Evolutionary conservation across 2,797 vertebrate genomes (phyloP).

Genomic region (Coregonus sp.): DNA sequence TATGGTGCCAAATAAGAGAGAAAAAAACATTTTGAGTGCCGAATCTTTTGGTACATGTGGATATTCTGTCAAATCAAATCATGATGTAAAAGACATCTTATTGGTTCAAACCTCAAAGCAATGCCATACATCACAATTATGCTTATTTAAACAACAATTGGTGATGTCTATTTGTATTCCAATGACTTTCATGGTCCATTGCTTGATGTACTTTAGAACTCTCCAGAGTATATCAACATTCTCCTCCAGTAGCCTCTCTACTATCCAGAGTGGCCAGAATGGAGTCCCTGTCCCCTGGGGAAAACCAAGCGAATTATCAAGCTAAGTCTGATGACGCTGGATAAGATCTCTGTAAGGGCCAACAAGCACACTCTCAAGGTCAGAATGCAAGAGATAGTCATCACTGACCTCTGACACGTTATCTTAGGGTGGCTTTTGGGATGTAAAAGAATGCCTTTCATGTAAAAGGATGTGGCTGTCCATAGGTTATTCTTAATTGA

Average conservation of each 20-base stretch:
- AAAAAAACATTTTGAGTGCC: conserved; percentile 15
- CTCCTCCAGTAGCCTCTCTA: conserved; percentile 15
- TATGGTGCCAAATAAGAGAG: conserved; percentile 50
- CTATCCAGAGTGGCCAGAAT: conserved; percentile 32
- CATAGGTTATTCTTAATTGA: conserved; percentile 1
- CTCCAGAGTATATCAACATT: conserved; percentile 5
- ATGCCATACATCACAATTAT: neutral
- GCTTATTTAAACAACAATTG: neutral
- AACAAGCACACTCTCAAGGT: conserved; percentile 56
- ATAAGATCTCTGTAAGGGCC: conserved; percentile 47
- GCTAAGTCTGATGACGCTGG: conserved; percentile 6
- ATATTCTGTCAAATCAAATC: neutral
- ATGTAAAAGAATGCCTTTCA: conserved; percentile 37
- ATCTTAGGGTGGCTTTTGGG: conserved; percentile 30
- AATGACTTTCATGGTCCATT: neutral
- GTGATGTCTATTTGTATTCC: neutral
- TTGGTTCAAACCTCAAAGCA: neutral
- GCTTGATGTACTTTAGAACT: neutral
- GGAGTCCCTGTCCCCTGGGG: conserved; percentile 17
- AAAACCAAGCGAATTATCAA: conserved; percentile 42
- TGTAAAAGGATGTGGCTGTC: conserved; percentile 43
- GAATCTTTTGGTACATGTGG: neutral
- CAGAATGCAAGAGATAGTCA: conserved; percentile 43
- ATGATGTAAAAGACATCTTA: neutral
- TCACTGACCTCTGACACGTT: conserved; percentile 48